Evolutionary conservation across 2,797 vertebrate genomes (phyloP), one percentile per base, ranked within the genome.

Genomic region (Megalops cyprinoides): DNA sequence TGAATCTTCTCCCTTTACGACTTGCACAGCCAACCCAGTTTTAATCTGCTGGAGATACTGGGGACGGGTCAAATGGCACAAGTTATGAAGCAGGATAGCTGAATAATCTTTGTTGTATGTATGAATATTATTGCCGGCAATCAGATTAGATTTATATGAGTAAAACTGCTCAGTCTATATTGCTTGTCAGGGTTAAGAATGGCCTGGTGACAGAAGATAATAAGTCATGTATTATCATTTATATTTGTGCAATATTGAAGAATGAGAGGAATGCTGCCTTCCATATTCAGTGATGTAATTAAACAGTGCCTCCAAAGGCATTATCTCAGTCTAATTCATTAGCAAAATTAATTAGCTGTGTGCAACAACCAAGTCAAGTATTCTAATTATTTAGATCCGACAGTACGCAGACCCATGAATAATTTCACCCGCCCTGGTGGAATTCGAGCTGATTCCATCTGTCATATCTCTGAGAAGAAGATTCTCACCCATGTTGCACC

Each of bases 1-100:
- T 42, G 91, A 86, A 88, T 82, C 74, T 81, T 73, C 79, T 82
- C 84, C 84, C 67, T 85, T 44, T 60, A 42, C 74, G 69, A 80
- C 84, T 46, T n/a, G n/a, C n/a, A n/a, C n/a, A n/a, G 82, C 58
- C 82, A 44, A 55, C 74, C 75, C 85, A 62, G 9, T 53, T 78
- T 74, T 86, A 87, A 87, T 78, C 81, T 84, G 82, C 77, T 51
- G 76, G 71, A 85, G 79, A 78, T 79, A 85, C 87, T 76, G 75
- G 79, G 80, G 84, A 81, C 75, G 74, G 78, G 84, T 82, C 84
- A 73, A 82, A 79, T 79, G 71, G 60, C 71, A 7, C 0, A 75
- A 86, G 81, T 91, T 88, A 89, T 86, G 83, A 90, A 90, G 88
- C 81, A 76, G 58, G 79, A 80, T 23, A 25, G 74, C 74, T 28